These are phyloP conservation scores for Poeciliopsis retropinna DNA, from an alignment of 2,113 vertebrate genomes.

Conservation along the genomic window DNA sequence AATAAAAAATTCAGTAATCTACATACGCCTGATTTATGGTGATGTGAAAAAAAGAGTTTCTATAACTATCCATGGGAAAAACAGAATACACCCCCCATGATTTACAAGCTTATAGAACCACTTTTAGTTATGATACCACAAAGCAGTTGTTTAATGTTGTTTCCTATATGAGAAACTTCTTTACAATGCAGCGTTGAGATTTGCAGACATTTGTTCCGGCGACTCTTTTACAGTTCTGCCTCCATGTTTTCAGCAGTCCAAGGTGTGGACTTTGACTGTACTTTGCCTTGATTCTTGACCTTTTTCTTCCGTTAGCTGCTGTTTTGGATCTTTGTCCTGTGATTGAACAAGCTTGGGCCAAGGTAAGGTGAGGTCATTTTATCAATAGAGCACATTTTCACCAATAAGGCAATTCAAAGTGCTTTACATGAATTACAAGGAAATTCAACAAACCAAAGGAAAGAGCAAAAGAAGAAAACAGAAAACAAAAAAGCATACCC, in stretches of 20 bases:
- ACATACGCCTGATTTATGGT: neutral
- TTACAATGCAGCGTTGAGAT: neutral
- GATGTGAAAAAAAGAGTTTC: too few relatives aligned
- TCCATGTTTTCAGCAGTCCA: neutral
- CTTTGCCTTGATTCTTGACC: too few relatives aligned
- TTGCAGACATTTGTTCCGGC: neutral
- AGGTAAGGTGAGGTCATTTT: too few relatives aligned
- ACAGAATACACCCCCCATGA: too few relatives aligned
- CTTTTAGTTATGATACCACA: neutral
- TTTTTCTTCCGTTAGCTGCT: neutral
- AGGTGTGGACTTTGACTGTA: neutral
- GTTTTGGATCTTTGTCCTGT: neutral
- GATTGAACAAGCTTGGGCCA: neutral
- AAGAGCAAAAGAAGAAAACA: too few relatives aligned
- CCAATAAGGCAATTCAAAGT: too few relatives aligned
- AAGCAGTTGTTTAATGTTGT: neutral
- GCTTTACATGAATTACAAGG: too few relatives aligned
- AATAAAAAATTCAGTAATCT: conserved; percentile 5
- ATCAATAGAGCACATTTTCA: too few relatives aligned
- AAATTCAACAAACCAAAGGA: too few relatives aligned
- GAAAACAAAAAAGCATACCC: too few relatives aligned
- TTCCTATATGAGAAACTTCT: neutral
- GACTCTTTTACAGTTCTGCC: neutral
- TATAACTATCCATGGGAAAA: too few relatives aligned
- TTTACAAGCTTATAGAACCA: too few relatives aligned